Base-by-base conservation (phyloP, 2,888 invertebrate genomes). In the Euclidia mi region DNA sequence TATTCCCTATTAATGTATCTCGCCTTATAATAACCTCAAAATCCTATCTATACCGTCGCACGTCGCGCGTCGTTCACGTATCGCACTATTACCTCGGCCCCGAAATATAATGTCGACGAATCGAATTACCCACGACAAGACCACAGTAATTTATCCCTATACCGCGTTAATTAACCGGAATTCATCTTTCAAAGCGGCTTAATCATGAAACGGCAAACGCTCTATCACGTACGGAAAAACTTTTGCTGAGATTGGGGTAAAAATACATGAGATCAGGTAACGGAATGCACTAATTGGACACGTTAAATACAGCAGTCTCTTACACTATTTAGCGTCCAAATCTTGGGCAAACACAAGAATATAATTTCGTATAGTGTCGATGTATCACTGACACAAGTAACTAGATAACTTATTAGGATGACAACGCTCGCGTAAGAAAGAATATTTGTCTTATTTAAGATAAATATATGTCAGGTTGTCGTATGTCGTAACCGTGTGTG, bases 1-100 rank as follows among this genome's bases (percentile, higher is more conserved):
- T n/a, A n/a, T 82, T 69, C 79, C 80, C 84, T 88, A 88, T 88
- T 87, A 88, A 91, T 88, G 82, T 78, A 74, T 80, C 71, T 73
- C 71, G 75, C 79, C 76, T 81, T 79, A 79, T 85, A 82, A 86
- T 82, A 78, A 81, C 78, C 74, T 71, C 70, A 58, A 60, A 65
- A 69, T 69, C 76, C 64, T 29, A 10, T 2, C 12, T n/a, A n/a
- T n/a, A n/a, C n/a, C n/a, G n/a, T n/a, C n/a, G n/a, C n/a, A n/a
- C n/a, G n/a, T n/a, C n/a, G n/a, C n/a, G 7, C 66, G 42, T 61
- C 51, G 59, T 65, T 70, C 73, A 65, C 64, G 56, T 65, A 70
- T 75, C 52, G 68, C 66, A 74, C 71, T 75, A 74, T 75, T 71
- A 73, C 65, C 58, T 38, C 55, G 28, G 44, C 52, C 55, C 65